Evolutionary conservation across 2,888 invertebrate genomes (phyloP).

Genomic region (Synanthedon andrenaeformis): DNA sequence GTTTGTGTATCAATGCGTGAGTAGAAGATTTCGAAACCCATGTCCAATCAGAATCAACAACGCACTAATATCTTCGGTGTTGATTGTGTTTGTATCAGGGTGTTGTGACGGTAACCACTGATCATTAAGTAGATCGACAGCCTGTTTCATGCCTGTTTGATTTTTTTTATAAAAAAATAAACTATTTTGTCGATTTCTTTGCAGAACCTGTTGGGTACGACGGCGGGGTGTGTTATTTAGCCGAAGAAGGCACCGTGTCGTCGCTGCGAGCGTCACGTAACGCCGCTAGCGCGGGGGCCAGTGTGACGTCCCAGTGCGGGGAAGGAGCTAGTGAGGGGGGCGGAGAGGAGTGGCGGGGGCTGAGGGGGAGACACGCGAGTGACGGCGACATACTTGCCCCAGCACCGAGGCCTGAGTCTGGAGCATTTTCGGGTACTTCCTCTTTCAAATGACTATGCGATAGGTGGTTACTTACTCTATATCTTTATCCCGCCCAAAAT

Average conservation of each 20-base stretch:
- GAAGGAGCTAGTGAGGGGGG: slow-evolving; percentile 5
- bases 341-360: slow-evolving; percentile 5
- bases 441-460: too few relatives aligned
- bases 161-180: too few relatives aligned
- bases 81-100: too few relatives aligned
- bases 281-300: slow-evolving; percentile 3
- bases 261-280: slow-evolving; percentile 10
- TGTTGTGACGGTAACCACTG: too few relatives aligned
- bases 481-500: too few relatives aligned
- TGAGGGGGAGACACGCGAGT: slow-evolving; percentile 44
- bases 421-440: slow-evolving; percentile 48
- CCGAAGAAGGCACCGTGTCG: slow-evolving; percentile 15
- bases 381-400: slow-evolving; percentile 58
- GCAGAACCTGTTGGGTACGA: slow-evolving; percentile 41
- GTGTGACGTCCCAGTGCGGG: not conserved
- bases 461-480: too few relatives aligned
- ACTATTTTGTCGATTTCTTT: not conserved
- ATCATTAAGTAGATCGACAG: too few relatives aligned
- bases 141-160: too few relatives aligned
- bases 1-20: too few relatives aligned
- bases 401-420: slow-evolving; percentile 46
- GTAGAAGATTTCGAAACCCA: too few relatives aligned
- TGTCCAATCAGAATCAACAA: too few relatives aligned
- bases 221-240: slow-evolving; percentile 37
- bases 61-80: too few relatives aligned